Evolutionary conservation across 30 jellyfish, hydroid and myxozoan genomes (phyloP), one percentile per base, ranked within the genome.

Genomic region (Cassiopea andromeda): DNA sequence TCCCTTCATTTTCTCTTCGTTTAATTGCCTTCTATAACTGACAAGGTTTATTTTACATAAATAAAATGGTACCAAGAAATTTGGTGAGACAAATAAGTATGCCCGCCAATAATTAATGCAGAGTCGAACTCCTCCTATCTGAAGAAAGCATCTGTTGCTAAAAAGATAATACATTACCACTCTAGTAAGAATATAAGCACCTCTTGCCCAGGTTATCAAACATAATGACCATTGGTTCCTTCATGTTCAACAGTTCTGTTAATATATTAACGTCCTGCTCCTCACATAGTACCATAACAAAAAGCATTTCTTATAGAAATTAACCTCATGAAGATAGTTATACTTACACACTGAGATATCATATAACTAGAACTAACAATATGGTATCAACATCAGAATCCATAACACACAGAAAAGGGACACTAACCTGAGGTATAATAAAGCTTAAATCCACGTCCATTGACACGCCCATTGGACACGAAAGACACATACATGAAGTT

Each of bases 381-480:
- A 7, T 43, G 7, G 15, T 4, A 68, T 17, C 0, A 0, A 4
- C 77, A 43, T 68, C 7, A 68, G 7, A 68, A 10, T 0, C 64
- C 64, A 3, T 10, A 54, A 54, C 0, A 6, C 7, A 54, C 64
- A 54, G 64, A 54, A 3, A 54, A 3, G 0, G 12, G 12, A 3
- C 0, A 6, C 64, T 54, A 54, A 91, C 97, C 97, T 83, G 47
- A 49, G 83, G 85, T 54, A 54, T 54, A 54, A 54, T 54, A 0
- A 0, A 54, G 64, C 64, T 54, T 10, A 54, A 54, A 54, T 54
- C 64, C 64, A 6, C 64, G 64, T 54, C 64, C 64, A 10, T 0
- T 54, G 7, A 0, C 12, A 54, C 0, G 0, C 7, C 10, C 64
- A 54, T 54, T 0, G 0, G 64, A 54, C 12, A 54, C 64, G 64